phyloP scores from a whole-genome alignment of 2,888 invertebrate genomes.

The Drosophila putrida region DNA sequence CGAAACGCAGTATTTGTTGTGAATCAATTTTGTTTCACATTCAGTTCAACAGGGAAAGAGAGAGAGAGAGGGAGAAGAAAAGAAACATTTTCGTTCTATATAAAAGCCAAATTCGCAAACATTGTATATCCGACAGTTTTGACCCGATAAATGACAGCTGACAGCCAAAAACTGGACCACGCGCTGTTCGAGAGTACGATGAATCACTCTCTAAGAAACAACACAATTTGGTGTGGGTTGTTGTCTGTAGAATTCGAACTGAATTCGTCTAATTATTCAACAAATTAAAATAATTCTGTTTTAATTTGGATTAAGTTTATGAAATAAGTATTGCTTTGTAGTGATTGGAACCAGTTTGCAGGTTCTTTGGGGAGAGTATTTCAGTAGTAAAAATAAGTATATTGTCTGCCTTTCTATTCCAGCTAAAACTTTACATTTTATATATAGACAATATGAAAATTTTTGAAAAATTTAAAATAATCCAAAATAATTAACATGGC shows the following conservation, averaged over 20 bases:
- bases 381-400: no score
- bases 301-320: background rate
- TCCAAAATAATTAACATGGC: no score
- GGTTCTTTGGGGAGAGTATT: no score
- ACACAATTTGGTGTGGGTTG: background rate
- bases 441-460: no score
- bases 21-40: conserved; percentile 40
- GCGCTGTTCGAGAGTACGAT: conserved; percentile 4
- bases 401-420: no score
- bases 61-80: conserved; percentile 4
- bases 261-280: background rate
- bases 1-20: conserved; percentile 33
- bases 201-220: conserved; percentile 30
- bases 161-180: conserved; percentile 45
- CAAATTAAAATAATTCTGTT: background rate
- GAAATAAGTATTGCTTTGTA: background rate
- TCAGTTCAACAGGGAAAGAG: background rate
- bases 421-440: no score
- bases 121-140: conserved; percentile 36
- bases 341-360: background rate
- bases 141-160: conserved; percentile 57
- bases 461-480: no score
- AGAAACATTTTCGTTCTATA: conserved; percentile 25
- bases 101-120: conserved; percentile 18
- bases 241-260: background rate